Base-by-base conservation (phyloP, 2,113 vertebrate genomes). In the Geococcyx californianus region DNA sequence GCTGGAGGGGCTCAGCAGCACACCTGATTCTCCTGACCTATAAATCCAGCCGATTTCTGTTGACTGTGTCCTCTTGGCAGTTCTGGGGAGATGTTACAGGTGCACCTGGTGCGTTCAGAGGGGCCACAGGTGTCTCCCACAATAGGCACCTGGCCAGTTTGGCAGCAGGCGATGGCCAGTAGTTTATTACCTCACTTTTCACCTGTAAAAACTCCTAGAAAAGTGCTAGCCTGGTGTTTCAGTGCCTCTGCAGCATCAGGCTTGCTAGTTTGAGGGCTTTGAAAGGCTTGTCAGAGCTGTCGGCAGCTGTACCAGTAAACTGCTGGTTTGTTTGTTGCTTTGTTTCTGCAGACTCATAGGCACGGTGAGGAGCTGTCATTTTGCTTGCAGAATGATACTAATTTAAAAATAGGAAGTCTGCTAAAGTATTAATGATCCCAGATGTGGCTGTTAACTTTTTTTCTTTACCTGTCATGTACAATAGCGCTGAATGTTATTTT, bases 381-480 rank as follows among this genome's bases (percentile, higher is more conserved):
- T 92, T 95, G 89, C 91, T 86, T 88, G 82, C 84, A 90, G 93
- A 95, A 89, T 64, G 90, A 54, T 97, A 87, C 90, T 92, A 95
- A 93, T 96, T 94, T 97, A 95, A 86, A 97, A 92, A 96, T 93
- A 90, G 88, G 86, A 96, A 94, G 56, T 91, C 93, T 95, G 92
- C 92, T 94, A 49, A 95, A 97, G 96, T 94, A 97, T 97, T 96
- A 94, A 97, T 95, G 95, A 96, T 94, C 94, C 91, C 94, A 97
- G 97, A 97, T 96, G 94, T 83, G 91, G 49, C 80, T 96, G 94
- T 93, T 90, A 58, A 26, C 10, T 25, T 2, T 44, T 67, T 89
- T 83, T 89, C 60, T 81, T 80, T 88, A 89, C 87, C 84, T 95
- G 95, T 96, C 95, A 94, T 72, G 76, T 95, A 90, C 68, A 72